These are phyloP conservation scores for Hirtodrosophila alboralis DNA, from an alignment of 2,888 invertebrate species.

Conservation along the genomic window DNA sequence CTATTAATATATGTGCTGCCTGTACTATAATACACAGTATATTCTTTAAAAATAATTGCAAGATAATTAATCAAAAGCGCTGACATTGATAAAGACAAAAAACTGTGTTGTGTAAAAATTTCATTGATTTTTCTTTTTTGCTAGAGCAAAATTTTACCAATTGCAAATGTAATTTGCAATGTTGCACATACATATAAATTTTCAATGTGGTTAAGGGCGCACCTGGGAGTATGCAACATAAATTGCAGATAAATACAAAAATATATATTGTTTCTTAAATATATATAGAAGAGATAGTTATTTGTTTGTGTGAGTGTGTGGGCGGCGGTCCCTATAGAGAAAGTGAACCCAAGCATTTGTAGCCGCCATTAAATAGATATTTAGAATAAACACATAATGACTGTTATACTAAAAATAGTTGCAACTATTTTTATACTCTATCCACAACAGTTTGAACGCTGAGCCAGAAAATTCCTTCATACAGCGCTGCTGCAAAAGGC, in stretches of 20 bases:
- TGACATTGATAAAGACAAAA: conserved; percentile 20
- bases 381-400: conserved; percentile 32
- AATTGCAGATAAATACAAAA: conserved; percentile 16
- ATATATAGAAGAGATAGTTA: no score
- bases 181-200: not conserved
- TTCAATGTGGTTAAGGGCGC: conserved; percentile 14
- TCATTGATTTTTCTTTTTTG: conserved; percentile 78
- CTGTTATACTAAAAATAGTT: conserved; percentile 67
- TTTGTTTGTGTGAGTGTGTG: conserved; percentile 18
- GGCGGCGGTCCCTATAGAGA: not conserved
- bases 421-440: conserved; percentile 65
- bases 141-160: conserved; percentile 20
- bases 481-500: conserved; percentile 57
- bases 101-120: conserved; percentile 69
- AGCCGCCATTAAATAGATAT: conserved; percentile 16
- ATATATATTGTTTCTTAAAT: not conserved
- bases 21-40: not conserved
- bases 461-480: conserved; percentile 68
- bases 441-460: conserved; percentile 49
- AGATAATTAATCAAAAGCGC: conserved; percentile 13
- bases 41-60: not conserved
- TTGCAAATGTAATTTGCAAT: conserved; percentile 21
- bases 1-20: conserved; percentile 12
- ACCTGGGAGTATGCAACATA: conserved; percentile 40
- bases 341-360: conserved; percentile 14